These are phyloP conservation scores for Drosophila bocqueti DNA, from an alignment of 1,140 invertebrate genomes.

Conservation along the genomic window DNA sequence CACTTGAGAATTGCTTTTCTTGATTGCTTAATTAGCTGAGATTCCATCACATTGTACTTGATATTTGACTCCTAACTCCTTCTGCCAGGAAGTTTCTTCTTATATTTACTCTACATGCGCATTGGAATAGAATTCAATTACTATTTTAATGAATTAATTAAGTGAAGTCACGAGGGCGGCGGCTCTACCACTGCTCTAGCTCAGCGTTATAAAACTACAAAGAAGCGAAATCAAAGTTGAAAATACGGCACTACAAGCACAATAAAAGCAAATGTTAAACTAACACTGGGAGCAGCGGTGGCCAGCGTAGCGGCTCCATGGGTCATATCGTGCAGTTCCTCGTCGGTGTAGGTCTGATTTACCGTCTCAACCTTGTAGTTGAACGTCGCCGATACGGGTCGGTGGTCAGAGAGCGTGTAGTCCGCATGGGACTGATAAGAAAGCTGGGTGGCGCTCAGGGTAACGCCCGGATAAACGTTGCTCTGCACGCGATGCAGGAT, in stretches of 20 bases:
- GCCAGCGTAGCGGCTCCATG: slow-evolving; percentile 57
- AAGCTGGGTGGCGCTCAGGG: slow-evolving; percentile 89
- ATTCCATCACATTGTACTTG: slow-evolving; percentile 52
- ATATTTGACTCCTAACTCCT: slow-evolving; percentile 17
- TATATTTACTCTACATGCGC: slow-evolving; percentile 25
- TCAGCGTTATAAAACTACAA: slow-evolving; percentile 76
- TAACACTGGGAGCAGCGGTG: slow-evolving; percentile 85
- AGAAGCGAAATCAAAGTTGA: slow-evolving; percentile 61
- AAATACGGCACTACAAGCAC: slow-evolving; percentile 48
- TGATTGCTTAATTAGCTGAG: slow-evolving; percentile 30
- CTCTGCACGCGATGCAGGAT: slow-evolving; percentile 94
- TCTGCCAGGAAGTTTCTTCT: slow-evolving; percentile 15
- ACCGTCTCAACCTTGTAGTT: slow-evolving; percentile 66
- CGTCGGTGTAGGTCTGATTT: slow-evolving; percentile 86
- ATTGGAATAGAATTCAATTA: slow-evolving; percentile 15
- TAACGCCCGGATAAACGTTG: slow-evolving; percentile 75
- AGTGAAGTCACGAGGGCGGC: slow-evolving; percentile 18
- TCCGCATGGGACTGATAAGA: slow-evolving; percentile 94
- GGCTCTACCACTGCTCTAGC: slow-evolving; percentile 61
- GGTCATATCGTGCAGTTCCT: slow-evolving; percentile 85
- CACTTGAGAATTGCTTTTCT: slow-evolving; percentile 38
- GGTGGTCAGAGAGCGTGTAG: slow-evolving; percentile 97
- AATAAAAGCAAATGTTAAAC: slow-evolving; percentile 57
- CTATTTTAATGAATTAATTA: slow-evolving; percentile 14
- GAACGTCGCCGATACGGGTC: slow-evolving; percentile 97